Conservation (phyloP, 37 sponge, comb jelly and placozoan genomes). For the Corticium candelabrum region DNA sequence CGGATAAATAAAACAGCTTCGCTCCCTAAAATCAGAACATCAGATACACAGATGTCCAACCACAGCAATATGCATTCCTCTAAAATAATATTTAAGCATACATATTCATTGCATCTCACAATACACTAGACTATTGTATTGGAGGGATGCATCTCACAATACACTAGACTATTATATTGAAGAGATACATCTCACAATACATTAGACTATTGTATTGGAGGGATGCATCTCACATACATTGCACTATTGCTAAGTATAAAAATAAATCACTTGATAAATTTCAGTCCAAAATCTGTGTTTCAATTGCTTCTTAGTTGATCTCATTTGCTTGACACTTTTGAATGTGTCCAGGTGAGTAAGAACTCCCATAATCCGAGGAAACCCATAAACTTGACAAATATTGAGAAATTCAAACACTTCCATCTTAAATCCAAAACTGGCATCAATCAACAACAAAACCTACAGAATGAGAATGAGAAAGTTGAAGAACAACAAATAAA, state of each 20-base stretch:
- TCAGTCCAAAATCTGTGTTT: slow-evolving; percentile 98
- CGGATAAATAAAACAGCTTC: slow-evolving; percentile 91
- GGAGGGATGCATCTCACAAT: no score
- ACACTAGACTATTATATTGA: no score
- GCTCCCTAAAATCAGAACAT: slow-evolving; percentile 62
- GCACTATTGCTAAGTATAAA: background rate
- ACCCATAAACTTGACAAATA: slow-evolving; percentile 91
- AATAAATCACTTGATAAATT: slow-evolving; percentile 60
- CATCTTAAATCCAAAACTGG: slow-evolving; percentile 98
- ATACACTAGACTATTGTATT: no score
- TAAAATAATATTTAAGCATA: background rate
- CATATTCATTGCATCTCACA: no score
- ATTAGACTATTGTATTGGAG: no score
- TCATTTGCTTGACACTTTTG: slow-evolving; percentile 41
- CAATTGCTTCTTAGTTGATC: slow-evolving; percentile 73
- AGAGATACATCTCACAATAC: no score
- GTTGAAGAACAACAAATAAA: background rate
- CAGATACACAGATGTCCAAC: slow-evolving; percentile 5
- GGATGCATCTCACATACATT: no score
- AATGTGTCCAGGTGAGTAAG: slow-evolving; percentile 93
- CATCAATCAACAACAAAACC: slow-evolving; percentile 91
- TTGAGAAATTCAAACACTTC: slow-evolving; percentile 99
- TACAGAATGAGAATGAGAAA: background rate
- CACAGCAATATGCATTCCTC: background rate
- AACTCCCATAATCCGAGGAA: slow-evolving; percentile 95